phyloP scores from a whole-genome alignment of 2,888 invertebrate species.

The Idaea biselata region DNA sequence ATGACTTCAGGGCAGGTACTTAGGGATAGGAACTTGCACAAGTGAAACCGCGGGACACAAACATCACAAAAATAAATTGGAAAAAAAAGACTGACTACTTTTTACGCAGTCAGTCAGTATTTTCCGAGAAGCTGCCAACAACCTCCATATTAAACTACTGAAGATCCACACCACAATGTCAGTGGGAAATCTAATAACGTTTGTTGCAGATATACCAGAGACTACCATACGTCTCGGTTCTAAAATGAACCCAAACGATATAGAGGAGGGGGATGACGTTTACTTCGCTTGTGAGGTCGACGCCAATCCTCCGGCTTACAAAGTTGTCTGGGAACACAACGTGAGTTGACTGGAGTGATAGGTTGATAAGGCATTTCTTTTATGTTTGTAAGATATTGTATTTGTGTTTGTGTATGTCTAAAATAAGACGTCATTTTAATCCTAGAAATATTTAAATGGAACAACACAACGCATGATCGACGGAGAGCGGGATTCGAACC shows the following conservation, averaged over 20 bases:
- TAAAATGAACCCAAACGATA: conserved; percentile 76
- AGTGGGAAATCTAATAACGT: neutral
- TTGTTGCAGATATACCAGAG: conserved; percentile 61
- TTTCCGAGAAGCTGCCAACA: neutral
- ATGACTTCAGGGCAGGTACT: too few relatives aligned
- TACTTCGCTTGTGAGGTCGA: conserved; percentile 74
- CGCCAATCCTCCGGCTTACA: conserved; percentile 75
- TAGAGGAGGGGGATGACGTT: conserved; percentile 76
- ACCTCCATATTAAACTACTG: neutral
- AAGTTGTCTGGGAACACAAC: conserved; percentile 78
- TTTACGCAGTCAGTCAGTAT: neutral
- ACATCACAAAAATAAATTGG: neutral
- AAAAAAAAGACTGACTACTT: neutral
- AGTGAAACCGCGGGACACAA: neutral
- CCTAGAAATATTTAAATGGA: too few relatives aligned
- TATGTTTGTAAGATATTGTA: too few relatives aligned
- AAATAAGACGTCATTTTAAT: too few relatives aligned
- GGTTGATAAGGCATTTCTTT: neutral
- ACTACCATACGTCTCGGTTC: conserved; percentile 68
- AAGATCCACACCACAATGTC: neutral
- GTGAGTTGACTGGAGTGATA: conserved; percentile 50
- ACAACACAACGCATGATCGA: too few relatives aligned
- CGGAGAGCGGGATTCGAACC: too few relatives aligned
- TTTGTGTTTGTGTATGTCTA: too few relatives aligned
- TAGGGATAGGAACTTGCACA: too few relatives aligned